Conservation (phyloP, 35 echinoderm and acorn worm genomes). For the Nesometra sesokonis region DNA sequence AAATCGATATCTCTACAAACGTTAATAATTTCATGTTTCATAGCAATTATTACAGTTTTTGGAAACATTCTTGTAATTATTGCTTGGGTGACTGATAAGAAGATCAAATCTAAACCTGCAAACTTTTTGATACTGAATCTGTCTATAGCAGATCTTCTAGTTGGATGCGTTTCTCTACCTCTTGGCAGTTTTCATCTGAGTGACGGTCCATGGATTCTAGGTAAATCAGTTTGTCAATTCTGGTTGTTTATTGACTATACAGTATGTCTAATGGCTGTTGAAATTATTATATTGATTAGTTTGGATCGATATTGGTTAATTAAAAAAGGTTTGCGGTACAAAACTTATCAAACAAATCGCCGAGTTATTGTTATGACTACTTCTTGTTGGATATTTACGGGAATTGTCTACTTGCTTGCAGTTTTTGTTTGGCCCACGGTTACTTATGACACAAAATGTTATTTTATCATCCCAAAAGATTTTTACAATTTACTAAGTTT, state of each 20-base stretch:
- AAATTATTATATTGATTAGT: constrained; percentile 32
- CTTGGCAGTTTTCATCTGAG: constrained; percentile 16
- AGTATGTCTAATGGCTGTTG: constrained; percentile 28
- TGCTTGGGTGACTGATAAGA: constrained; percentile 12
- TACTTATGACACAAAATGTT: constrained; percentile 22
- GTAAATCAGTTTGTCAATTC: constrained; percentile 21
- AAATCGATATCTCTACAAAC: too few relatives aligned
- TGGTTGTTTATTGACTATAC: constrained; percentile 36
- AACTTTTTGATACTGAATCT: constrained; percentile 42
- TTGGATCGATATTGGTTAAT: too few relatives aligned
- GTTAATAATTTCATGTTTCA: background rate
- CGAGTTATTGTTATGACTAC: background rate
- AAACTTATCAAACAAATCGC: constrained; percentile 23
- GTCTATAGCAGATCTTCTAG: constrained; percentile 32
- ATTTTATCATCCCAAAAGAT: constrained; percentile 20
- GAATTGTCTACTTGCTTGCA: constrained; percentile 14
- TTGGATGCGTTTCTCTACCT: constrained; percentile 23
- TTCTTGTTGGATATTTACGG: constrained; percentile 29
- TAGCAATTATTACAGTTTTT: constrained; percentile 31
- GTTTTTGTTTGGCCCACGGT: constrained; percentile 11
- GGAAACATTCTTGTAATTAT: constrained; percentile 57
- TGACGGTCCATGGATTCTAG: constrained; percentile 29
- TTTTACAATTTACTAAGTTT: constrained; percentile 4
- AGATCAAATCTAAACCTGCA: constrained; percentile 10
- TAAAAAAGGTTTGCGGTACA: constrained; percentile 30